Evolutionary conservation across 2,113 vertebrate genomes (phyloP), one percentile per base, ranked within the genome.

Genomic region (Lethenteron reissneri): DNA sequence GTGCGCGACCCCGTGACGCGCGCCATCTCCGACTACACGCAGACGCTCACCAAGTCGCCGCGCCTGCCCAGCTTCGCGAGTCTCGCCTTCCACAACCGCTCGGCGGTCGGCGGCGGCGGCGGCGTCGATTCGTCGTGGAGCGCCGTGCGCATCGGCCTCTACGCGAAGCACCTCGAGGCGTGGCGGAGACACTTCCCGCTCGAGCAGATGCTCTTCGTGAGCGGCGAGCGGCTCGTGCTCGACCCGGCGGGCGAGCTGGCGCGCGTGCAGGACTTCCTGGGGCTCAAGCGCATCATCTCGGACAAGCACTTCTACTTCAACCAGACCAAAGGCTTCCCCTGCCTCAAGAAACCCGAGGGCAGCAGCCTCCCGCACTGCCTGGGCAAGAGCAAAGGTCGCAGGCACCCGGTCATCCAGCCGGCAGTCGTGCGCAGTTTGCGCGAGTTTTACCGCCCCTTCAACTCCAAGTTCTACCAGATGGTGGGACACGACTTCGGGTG

Each of bases 281-380:
- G 89, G 69, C 91, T 96, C 76, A 94, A 96, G 81, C 82, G 91
- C 77, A 92, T 94, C 86, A 87, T 96, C 83, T 91, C 88, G 0
- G 89, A 95, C 83, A 95, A 94, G 83, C 90, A 95, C 81, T 96
- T 96, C 82, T 95, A 96, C 81, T 96, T 96, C 81, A 96, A 96
- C 81, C 87, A 95, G 81, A 96, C 90, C 82, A 96, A 95, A 87
- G 92, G 92, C 12, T 96, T 96, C 82, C 90, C 90, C 1, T 96
- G 90, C 79, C 84, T 96, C 64, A 96, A 95, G 82, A 96, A 96
- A 81, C 87, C 90, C 0, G 89, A 96, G 78, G 88, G 90, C 81
- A 97, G 90, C 86, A 87, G 89, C 82, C 88, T 86, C 72, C 89
- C 89, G 56, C 90, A 95, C 82, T 95, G 90, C 79, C 83, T 95